Conservation (phyloP, 2,797 vertebrate genomes). For the Pteronotus mesoamericanus region DNA sequence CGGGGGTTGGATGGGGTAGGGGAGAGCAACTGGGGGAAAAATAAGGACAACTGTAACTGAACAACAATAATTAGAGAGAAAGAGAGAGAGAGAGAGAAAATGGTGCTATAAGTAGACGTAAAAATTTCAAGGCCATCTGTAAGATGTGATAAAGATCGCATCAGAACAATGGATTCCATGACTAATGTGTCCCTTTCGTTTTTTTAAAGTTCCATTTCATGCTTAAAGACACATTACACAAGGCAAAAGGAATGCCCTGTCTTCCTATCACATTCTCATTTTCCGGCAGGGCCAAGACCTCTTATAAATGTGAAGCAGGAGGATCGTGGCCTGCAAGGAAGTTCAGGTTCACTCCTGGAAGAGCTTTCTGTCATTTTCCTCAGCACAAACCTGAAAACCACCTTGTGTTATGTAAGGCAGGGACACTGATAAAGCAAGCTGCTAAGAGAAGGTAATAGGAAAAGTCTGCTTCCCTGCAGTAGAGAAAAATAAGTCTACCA, state of each 20-base stretch:
- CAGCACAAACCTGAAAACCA: not conserved
- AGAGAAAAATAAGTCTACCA: not conserved
- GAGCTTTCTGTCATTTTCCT: not conserved
- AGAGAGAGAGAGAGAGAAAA: not conserved
- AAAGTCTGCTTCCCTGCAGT: not conserved
- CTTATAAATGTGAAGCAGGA: not conserved
- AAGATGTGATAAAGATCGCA: not conserved
- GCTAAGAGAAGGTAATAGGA: not conserved
- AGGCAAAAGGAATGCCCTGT: not conserved
- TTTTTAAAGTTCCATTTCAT: not conserved
- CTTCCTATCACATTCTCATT: not conserved
- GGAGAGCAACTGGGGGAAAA: too few relatives aligned
- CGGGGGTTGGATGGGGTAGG: too few relatives aligned
- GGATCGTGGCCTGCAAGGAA: not conserved
- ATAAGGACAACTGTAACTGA: too few relatives aligned
- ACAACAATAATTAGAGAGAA: too few relatives aligned
- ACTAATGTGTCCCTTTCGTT: not conserved
- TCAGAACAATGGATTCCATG: not conserved
- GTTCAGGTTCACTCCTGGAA: too few relatives aligned
- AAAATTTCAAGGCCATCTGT: not conserved
- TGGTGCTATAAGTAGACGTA: not conserved
- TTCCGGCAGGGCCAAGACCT: not conserved
- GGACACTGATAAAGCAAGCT: not conserved
- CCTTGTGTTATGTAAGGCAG: not conserved
- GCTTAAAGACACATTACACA: not conserved